phyloP scores from a whole-genome alignment of 1,140 invertebrate species.

The Stegodyphus dumicola region DNA sequence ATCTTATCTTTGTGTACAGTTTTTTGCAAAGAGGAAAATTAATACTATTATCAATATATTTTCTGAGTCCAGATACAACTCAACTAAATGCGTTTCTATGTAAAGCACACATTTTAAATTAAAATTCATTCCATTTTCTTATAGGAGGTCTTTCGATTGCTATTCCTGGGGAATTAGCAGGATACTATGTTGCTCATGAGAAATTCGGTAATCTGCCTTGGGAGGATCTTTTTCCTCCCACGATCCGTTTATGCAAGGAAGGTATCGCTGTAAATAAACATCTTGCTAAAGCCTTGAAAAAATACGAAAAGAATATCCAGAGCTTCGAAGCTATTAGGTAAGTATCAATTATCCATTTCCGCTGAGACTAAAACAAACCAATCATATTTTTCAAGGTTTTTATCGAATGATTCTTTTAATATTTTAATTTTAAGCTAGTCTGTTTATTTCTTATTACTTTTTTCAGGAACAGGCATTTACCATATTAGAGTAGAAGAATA shows the following conservation, averaged over 20 bases:
- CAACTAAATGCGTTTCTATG: not conserved
- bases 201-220: constrained; percentile 67
- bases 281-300: constrained; percentile 62
- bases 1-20: too few relatives aligned
- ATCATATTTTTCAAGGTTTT: not conserved
- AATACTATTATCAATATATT: not conserved
- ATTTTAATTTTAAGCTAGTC: too few relatives aligned
- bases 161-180: constrained; percentile 69
- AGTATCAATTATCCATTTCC: not conserved
- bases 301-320: constrained; percentile 32
- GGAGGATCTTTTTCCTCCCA: constrained; percentile 66
- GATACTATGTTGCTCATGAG: constrained; percentile 66
- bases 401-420: too few relatives aligned
- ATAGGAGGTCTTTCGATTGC: constrained; percentile 64
- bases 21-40: not conserved
- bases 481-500: too few relatives aligned
- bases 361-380: too few relatives aligned
- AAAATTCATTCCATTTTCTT: not conserved
- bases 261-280: constrained; percentile 60
- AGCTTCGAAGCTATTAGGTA: constrained; percentile 44
- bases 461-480: too few relatives aligned
- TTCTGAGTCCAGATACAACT: not conserved
- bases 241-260: constrained; percentile 62
- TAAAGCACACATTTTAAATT: not conserved
- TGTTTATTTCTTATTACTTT: too few relatives aligned